Evolutionary conservation across 2,797 vertebrate genomes (phyloP).

Genomic region (Melanogrammus aeglefinus): DNA sequence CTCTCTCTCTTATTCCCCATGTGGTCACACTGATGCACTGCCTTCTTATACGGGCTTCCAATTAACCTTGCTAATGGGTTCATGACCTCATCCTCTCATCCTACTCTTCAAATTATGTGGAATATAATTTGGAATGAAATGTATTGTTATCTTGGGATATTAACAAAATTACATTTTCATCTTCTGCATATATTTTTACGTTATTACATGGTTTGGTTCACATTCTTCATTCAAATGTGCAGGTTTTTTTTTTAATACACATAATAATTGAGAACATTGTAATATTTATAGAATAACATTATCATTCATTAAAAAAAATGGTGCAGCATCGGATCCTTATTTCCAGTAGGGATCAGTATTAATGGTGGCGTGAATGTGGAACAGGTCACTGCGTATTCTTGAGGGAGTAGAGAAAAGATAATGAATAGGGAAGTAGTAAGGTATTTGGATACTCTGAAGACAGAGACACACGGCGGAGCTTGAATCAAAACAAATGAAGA

Average conservation of each 20-base stretch:
- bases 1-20: background rate
- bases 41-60: background rate
- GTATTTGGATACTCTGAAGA: background rate
- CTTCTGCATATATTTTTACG: background rate
- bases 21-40: background rate
- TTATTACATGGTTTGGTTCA: background rate
- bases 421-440: background rate
- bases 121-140: background rate
- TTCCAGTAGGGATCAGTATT: background rate
- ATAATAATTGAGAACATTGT: background rate
- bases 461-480: background rate
- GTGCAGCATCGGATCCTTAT: background rate
- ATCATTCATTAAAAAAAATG: background rate
- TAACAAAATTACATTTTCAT: background rate
- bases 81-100: background rate
- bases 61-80: background rate
- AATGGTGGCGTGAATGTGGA: background rate
- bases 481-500: background rate
- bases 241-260: background rate
- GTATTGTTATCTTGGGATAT: background rate
- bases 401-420: background rate
- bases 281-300: background rate
- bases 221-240: background rate
- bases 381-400: background rate
- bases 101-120: background rate